These are phyloP conservation scores for Poecilia velifera DNA, from an alignment of 2,797 vertebrate genomes.

Conservation along the genomic window DNA sequence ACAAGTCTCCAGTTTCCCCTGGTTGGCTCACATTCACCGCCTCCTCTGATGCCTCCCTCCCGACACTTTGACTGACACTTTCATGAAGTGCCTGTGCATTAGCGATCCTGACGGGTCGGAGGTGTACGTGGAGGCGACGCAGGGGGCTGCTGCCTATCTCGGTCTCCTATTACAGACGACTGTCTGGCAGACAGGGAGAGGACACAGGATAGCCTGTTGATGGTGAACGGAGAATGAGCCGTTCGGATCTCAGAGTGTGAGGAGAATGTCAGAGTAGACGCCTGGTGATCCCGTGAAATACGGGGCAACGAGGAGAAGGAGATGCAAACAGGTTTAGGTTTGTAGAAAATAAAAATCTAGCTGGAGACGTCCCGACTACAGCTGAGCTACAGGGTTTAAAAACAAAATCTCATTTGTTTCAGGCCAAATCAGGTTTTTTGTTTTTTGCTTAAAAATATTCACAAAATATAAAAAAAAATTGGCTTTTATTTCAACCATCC, in stretches of 20 bases:
- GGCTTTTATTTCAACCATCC: too few relatives aligned
- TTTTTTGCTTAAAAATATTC: too few relatives aligned
- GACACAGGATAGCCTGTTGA: conserved; percentile 75
- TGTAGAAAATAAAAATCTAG: conserved; percentile 1
- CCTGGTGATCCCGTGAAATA: conserved; percentile 9
- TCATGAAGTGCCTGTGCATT: conserved; percentile 74
- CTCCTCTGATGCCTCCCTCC: conserved; percentile 30
- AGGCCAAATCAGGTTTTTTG: too few relatives aligned
- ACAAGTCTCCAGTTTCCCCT: conserved; percentile 55
- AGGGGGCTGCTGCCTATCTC: conserved; percentile 37
- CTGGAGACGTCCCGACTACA: background rate
- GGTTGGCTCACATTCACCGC: conserved; percentile 43
- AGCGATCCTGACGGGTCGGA: conserved; percentile 54
- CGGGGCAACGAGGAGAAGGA: background rate
- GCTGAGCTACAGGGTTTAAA: too few relatives aligned
- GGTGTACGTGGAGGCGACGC: background rate
- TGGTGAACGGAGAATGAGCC: conserved; percentile 63
- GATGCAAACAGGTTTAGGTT: conserved; percentile 21
- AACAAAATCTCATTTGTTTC: too few relatives aligned
- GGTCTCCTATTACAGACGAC: conserved; percentile 71
- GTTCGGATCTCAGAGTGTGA: conserved; percentile 66
- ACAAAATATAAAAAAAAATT: too few relatives aligned
- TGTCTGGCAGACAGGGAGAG: conserved; percentile 64
- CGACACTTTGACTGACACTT: conserved; percentile 72
- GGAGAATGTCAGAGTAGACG: conserved; percentile 53